Evolutionary conservation across 2,113 vertebrate genomes (phyloP), one percentile per base, ranked within the genome.

Genomic region (Platichthys stellatus): DNA sequence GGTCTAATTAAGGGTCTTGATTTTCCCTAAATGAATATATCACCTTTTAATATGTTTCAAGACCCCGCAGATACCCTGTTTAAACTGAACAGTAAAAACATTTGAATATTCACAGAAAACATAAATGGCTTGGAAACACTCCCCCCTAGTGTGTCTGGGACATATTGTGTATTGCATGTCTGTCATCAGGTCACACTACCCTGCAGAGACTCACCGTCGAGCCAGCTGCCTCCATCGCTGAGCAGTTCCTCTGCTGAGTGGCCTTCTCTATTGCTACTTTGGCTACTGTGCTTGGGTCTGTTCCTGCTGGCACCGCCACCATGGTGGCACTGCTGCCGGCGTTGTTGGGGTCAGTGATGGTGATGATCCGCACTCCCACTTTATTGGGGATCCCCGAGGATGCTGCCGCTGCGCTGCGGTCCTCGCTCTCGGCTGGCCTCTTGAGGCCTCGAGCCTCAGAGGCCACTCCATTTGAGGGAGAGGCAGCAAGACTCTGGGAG

Each of bases 251-350:
- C 94, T 99, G 98, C 92, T 98, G 97, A 88, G 93, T 95, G 95
- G 97, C 96, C 81, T 96, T 99, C 93, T 98, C 98, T 96, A 99
- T 98, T 96, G 98, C 97, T 98, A 97, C 97, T 98, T 99, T 99
- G 87, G 97, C 97, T 96, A 99, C 97, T 92, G 97, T 98, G 96
- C 96, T 99, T 92, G 98, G 96, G 95, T 99, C 97, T 63, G 97
- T 96, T 87, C 97, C 97, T 57, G 97, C 98, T 58, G 98, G 98
- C 87, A 99, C 98, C 0, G 98, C 98, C 92, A 99, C 97, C 98
- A 99, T 99, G 17, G 97, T 99, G 90, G 98, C 93, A 57, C 96
- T 97, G 94, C 95, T 97, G 93, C 97, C 97, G 80, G 97, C 97
- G 56, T 99, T 99, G 93, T 99, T 99, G 88, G 98, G 98, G 95